Conservation (phyloP, 92 coral and sea anemone species). For the Pocillopora meandrina region DNA sequence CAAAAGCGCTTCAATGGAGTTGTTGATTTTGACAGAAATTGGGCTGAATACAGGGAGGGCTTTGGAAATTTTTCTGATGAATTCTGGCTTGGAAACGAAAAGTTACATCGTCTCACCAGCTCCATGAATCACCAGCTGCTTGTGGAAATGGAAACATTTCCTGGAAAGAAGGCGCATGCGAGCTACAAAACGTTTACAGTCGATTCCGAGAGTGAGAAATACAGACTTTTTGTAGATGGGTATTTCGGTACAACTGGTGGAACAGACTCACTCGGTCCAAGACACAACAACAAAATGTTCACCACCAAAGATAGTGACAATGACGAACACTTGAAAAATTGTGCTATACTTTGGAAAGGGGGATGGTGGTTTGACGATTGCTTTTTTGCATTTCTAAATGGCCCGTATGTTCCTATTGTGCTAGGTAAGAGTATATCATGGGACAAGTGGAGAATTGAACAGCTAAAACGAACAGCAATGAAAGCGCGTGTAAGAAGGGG, state of each 20-base stretch:
- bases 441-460: neutral
- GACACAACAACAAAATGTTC: neutral
- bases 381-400: neutral
- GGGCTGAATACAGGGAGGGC: constrained; percentile 43
- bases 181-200: constrained; percentile 10
- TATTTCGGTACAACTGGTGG: constrained; percentile 26
- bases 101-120: constrained; percentile 25
- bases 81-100: constrained; percentile 54
- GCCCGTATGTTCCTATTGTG: neutral
- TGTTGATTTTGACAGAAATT: neutral
- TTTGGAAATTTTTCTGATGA: constrained; percentile 46
- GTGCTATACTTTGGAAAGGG: neutral
- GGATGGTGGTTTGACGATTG: constrained; percentile 24
- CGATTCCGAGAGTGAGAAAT: constrained; percentile 16
- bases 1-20: constrained; percentile 38
- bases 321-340: neutral
- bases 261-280: neutral
- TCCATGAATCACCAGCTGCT: constrained; percentile 23
- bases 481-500: constrained; percentile 21
- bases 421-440: neutral
- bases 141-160: constrained; percentile 29
- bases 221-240: neutral
- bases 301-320: constrained; percentile 21
- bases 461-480: constrained; percentile 22
- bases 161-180: constrained; percentile 27